phyloP scores from a whole-genome alignment of 2,113 vertebrate genomes.

The Origma solitaria region DNA sequence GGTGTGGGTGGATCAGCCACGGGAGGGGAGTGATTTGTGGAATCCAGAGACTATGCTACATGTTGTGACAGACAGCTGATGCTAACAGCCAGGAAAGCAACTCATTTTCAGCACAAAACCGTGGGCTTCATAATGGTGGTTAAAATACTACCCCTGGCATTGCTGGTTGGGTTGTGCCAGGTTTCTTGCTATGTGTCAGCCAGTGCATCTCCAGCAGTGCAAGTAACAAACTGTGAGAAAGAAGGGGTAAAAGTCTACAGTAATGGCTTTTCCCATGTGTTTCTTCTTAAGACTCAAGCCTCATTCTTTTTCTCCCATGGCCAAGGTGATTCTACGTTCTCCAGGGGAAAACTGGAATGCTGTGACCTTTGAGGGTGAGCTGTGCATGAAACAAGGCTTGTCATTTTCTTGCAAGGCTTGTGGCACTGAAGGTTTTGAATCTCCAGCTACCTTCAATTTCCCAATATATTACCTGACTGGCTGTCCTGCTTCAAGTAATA shows the following conservation, averaged over 20 bases:
- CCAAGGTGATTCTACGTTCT: not conserved
- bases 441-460: not conserved
- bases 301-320: not conserved
- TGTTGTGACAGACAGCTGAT: not conserved
- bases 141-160: not conserved
- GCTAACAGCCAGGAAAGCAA: not conserved
- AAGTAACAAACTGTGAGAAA: not conserved
- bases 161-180: not conserved
- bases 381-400: not conserved
- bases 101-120: not conserved
- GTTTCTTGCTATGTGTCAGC: not conserved
- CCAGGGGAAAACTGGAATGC: not conserved
- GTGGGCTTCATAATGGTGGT: not conserved
- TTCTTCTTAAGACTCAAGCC: not conserved
- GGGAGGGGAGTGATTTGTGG: not conserved
- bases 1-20: not conserved
- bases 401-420: not conserved
- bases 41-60: not conserved
- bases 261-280: not conserved
- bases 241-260: not conserved
- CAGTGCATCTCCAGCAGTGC: not conserved
- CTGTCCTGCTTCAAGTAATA: not conserved
- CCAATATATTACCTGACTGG: not conserved
- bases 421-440: not conserved
- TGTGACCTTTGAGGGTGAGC: not conserved